Base-by-base conservation (phyloP, 2,113 vertebrate species). In the Cyanoramphus novaezelandiae region DNA sequence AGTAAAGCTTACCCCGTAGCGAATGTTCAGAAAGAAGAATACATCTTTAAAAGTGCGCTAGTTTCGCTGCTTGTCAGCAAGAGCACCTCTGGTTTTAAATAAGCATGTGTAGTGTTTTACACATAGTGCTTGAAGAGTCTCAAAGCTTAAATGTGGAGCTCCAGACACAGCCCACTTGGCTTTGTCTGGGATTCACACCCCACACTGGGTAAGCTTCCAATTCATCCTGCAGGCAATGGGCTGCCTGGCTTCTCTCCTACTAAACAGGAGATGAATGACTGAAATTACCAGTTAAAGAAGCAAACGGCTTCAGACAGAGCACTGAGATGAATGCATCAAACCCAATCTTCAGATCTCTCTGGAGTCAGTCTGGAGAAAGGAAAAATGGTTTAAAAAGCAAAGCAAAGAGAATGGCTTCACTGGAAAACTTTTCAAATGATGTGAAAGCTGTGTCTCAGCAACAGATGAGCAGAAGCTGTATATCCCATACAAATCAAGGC, bases 211-310 rank as follows among this genome's bases (percentile, higher is more conserved):
- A 6, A 76, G 33, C 11, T 57, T 67, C 79, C 68, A 63, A 1
- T 31, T 37, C 17, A 6, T 59, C 80, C 78, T 7, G 2, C 1
- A 0, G 17, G 52, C 62, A 39, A 17, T 0, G 0, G 74, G 79
- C 50, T 82, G 57, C 86, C 63, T 44, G 69, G 29, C n/a, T 67
- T 64, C 69, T 35, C 43, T 83, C 20, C 52, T 9, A 1, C 29
- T 37, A 77, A 55, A 9, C 2, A 1, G 65, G 82, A 68, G 25
- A 60, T 13, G 50, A 1, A 1, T 31, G 47, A 33, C 84, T 89
- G 82, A 85, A 64, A 65, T 79, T 2, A 16, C 17, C 27, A n/a
- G 11, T 9, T 62, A 71, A 9, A 69, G 87, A 55, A 75, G 63
- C 37, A 50, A 78, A 60, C 4, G 4, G 60, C 84, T 53, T 76